These are phyloP conservation scores for Hydriomena furcata DNA, from an alignment of 2,888 invertebrate genomes.

Conservation along the genomic window DNA sequence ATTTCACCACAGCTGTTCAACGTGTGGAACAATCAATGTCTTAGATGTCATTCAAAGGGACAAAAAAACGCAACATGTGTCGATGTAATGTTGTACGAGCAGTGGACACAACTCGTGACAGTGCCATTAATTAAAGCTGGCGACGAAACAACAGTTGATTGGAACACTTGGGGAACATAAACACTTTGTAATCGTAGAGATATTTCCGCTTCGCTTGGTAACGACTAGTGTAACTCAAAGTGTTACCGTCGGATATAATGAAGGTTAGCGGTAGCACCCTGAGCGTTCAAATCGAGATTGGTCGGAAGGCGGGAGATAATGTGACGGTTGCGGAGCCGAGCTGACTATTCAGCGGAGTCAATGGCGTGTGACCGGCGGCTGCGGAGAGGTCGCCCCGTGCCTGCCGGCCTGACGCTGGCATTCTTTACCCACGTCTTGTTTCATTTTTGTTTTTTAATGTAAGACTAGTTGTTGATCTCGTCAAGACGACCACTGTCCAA, in stretches of 20 bases:
- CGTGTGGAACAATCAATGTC: constrained; percentile 63
- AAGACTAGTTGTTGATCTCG: constrained; percentile 52
- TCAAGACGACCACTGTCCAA: constrained; percentile 36
- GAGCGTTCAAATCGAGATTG: constrained; percentile 59
- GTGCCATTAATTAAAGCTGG: constrained; percentile 48
- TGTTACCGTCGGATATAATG: constrained; percentile 44
- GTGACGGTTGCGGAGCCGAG: constrained; percentile 58
- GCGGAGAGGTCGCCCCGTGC: constrained; percentile 66
- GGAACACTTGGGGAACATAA: constrained; percentile 27
- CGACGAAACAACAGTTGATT: constrained; percentile 34
- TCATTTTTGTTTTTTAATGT: constrained; percentile 55
- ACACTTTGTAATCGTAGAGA: constrained; percentile 13
- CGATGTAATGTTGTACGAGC: constrained; percentile 61
- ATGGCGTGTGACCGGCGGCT: constrained; percentile 78
- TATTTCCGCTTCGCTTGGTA: constrained; percentile 33
- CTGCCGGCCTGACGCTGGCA: constrained; percentile 70
- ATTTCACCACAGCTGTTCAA: constrained; percentile 68
- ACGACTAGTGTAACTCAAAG: constrained; percentile 28
- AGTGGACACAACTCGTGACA: constrained; percentile 53
- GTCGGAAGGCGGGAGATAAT: constrained; percentile 63
- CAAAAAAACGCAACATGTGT: constrained; percentile 71
- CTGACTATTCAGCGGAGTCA: constrained; percentile 75
- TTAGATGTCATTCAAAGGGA: constrained; percentile 60
- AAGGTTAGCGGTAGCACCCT: constrained; percentile 51
- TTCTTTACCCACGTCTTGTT: constrained; percentile 70